phyloP scores from a whole-genome alignment of 2,113 vertebrate species.

The Peromyscus leucopus region DNA sequence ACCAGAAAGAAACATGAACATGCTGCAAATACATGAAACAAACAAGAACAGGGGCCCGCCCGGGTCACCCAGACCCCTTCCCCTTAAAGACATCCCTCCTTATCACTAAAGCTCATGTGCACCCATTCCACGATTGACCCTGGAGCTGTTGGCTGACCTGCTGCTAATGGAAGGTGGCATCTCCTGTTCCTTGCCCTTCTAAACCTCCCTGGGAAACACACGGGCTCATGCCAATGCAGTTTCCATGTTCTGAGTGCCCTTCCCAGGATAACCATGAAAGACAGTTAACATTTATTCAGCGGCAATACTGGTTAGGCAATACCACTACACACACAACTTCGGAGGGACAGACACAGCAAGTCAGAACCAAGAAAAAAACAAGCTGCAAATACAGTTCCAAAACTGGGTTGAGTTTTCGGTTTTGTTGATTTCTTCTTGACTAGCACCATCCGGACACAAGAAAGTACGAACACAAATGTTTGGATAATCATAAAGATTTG shows the following conservation, averaged over 20 bases:
- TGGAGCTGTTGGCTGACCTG: not conserved
- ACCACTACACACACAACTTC: slow-evolving; percentile 94
- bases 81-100: not conserved
- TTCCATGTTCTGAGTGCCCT: slow-evolving; percentile 86
- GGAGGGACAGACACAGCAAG: slow-evolving; percentile 92
- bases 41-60: not conserved
- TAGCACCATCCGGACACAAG: slow-evolving; percentile 96
- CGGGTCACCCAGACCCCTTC: not conserved
- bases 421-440: slow-evolving; percentile 84
- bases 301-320: slow-evolving; percentile 91
- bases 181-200: not conserved
- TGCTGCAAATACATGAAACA: fast-evolving
- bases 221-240: not conserved
- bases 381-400: slow-evolving; percentile 87
- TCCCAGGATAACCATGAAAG: slow-evolving; percentile 88
- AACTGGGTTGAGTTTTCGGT: slow-evolving; percentile 80
- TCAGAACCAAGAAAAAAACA: slow-evolving; percentile 89
- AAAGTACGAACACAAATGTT: slow-evolving; percentile 90
- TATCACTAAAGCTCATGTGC: fast-evolving
- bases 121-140: fast-evolving
- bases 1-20: not conserved
- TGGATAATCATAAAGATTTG: slow-evolving; percentile 92
- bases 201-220: not conserved
- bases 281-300: slow-evolving; percentile 93
- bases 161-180: not conserved